These are phyloP conservation scores for Jordanella pulchra DNA, from an alignment of 2,797 vertebrate species.

Conservation along the genomic window DNA sequence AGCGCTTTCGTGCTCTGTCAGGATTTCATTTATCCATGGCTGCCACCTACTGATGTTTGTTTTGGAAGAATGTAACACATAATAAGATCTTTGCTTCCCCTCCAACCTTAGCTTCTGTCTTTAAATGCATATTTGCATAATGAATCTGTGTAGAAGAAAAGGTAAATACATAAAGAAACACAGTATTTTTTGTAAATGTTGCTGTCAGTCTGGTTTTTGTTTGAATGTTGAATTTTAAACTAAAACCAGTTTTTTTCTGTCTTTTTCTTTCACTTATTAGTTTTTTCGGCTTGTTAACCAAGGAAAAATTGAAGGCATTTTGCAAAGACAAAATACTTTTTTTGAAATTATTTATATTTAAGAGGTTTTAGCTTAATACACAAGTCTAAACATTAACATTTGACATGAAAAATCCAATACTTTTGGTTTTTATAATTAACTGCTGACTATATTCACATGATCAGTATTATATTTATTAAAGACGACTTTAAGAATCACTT, in stretches of 20 bases:
- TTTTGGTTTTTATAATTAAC: neutral
- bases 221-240: conserved; percentile 8
- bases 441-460: neutral
- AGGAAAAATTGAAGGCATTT: neutral
- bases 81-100: conserved; percentile 39
- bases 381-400: too few species aligned
- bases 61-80: conserved; percentile 9
- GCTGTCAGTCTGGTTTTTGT: conserved; percentile 1
- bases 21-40: conserved; percentile 42
- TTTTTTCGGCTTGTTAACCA: neutral
- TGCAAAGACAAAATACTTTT: neutral
- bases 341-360: neutral
- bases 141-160: conserved; percentile 16
- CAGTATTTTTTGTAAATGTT: conserved; percentile 2
- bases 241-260: neutral
- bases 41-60: conserved; percentile 26
- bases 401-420: too few species aligned
- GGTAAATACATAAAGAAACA: neutral
- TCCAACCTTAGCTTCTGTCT: conserved; percentile 3
- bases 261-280: neutral
- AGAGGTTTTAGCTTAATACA: too few species aligned
- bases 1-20: conserved; percentile 30
- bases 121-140: conserved; percentile 10
- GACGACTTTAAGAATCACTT: neutral
- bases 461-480: neutral